phyloP scores from a whole-genome alignment of 2,797 vertebrate genomes.

The Carcharodon carcharias region DNA sequence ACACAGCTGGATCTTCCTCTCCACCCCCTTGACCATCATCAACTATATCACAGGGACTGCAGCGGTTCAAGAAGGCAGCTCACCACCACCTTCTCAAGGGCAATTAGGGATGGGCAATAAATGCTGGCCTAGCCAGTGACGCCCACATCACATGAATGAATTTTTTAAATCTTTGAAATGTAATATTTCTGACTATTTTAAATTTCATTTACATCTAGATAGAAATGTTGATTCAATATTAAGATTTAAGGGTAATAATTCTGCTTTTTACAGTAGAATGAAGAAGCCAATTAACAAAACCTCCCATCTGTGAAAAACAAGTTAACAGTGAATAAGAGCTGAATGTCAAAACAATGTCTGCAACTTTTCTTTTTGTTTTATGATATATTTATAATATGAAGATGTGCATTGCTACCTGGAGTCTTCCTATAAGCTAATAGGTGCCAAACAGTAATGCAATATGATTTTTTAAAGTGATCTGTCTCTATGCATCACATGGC shows the following conservation, averaged over 20 bases:
- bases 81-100: no score
- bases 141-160: no score
- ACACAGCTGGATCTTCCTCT: no score
- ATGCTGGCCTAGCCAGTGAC: no score
- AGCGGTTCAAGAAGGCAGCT: no score
- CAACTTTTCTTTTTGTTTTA: background rate
- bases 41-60: no score
- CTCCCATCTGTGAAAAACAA: background rate
- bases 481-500: background rate
- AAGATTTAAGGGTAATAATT: constrained; percentile 10
- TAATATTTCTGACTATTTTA: background rate
- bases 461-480: background rate
- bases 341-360: background rate
- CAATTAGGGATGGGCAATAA: no score
- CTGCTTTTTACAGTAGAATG: background rate
- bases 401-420: background rate
- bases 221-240: background rate
- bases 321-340: background rate
- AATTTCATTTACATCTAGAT: background rate
- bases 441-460: background rate
- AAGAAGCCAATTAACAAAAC: background rate
- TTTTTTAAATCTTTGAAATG: background rate
- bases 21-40: no score
- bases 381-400: background rate
- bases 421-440: background rate